Percentiles rank a stretch among this genome's conserved stretches.
These are phyloP conservation scores for Nylanderia fulva DNA, from an alignment of 1,140 invertebrate genomes.

Conservation along the genomic window DNA sequence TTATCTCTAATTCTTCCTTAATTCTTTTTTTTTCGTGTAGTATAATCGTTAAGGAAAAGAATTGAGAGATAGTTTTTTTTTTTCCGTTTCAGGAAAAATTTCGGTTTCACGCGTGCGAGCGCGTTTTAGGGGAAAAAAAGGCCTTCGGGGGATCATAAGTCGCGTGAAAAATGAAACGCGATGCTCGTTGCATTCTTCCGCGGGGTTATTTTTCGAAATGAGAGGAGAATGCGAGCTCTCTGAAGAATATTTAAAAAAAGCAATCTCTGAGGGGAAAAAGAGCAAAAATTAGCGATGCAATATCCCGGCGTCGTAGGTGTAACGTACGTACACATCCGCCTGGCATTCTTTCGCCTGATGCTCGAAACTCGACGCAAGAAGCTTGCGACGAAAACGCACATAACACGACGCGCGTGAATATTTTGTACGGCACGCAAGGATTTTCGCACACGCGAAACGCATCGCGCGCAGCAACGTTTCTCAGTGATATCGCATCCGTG, in stretches of 20 bases:
- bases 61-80: neutral
- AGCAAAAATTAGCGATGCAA: slow-evolving; percentile 34
- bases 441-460: slow-evolving; percentile 13
- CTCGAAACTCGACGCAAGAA: neutral
- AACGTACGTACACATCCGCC: too few relatives aligned
- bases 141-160: neutral
- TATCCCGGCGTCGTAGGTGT: slow-evolving; percentile 11
- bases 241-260: slow-evolving; percentile 44
- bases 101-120: neutral
- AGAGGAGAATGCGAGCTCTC: neutral
- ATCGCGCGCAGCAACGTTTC: slow-evolving; percentile 49
- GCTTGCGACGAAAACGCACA: too few relatives aligned
- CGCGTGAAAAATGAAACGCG: slow-evolving; percentile 13
- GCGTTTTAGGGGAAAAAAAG: neutral
- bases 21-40: neutral
- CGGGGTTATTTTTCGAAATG: slow-evolving; percentile 8
- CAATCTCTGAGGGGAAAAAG: slow-evolving; percentile 7
- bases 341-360: slow-evolving; percentile 15
- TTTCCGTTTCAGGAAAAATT: neutral
- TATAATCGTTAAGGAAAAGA: neutral
- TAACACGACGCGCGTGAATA: too few relatives aligned
- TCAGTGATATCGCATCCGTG: slow-evolving; percentile 61
- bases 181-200: neutral
- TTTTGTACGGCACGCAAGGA: slow-evolving; percentile 6
- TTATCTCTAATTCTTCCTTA: neutral